Base-by-base conservation (phyloP, 2,888 invertebrate species). In the Phengaris alcon region DNA sequence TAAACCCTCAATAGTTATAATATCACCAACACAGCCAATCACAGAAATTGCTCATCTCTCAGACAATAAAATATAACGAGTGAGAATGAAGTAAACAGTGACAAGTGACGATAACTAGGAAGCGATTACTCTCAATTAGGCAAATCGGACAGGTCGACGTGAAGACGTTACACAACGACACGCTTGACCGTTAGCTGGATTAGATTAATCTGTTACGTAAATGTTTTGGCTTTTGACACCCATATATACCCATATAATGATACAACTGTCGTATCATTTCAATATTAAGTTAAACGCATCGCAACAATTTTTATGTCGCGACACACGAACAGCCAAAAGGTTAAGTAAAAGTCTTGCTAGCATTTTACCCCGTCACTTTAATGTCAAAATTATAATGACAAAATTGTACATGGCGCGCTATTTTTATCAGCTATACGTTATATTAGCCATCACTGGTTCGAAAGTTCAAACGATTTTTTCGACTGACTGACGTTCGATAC, bases 111-210 rank as follows among this genome's bases (percentile, higher is more conserved):
- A 64, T 35, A 64, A 64, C 64, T 44, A 64, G 64, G 44, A 64
- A 64, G 12, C 64, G 64, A 64, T 64, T 64, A 64, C 12, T 64
- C 64, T 64, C 64, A 64, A 35, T 64, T 64, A 44, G 64, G 64
- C 64, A 64, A 64, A 64, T 64, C 64, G 64, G 64, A 64, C 35
- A 12, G 59, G 64, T 64, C 64, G 64, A 35, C 10, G 64, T 5
- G 64, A 7, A 6, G 35, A 64, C 22, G 13, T 64, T 64, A 6
- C 64, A 64, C 35, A 64, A 64, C 44, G 44, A 64, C 35, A 35
- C 64, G 64, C 64, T 64, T 13, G 44, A 64, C 64, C 64, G 64
- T 35, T 64, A 64, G 35, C 64, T 64, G 64, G 64, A 35, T 35
- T 64, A 64, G 64, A 35, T 35, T 64, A 64, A 64, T 64, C 64